phyloP scores from a whole-genome alignment of 1,140 invertebrate species.

The Bombus superbus region DNA sequence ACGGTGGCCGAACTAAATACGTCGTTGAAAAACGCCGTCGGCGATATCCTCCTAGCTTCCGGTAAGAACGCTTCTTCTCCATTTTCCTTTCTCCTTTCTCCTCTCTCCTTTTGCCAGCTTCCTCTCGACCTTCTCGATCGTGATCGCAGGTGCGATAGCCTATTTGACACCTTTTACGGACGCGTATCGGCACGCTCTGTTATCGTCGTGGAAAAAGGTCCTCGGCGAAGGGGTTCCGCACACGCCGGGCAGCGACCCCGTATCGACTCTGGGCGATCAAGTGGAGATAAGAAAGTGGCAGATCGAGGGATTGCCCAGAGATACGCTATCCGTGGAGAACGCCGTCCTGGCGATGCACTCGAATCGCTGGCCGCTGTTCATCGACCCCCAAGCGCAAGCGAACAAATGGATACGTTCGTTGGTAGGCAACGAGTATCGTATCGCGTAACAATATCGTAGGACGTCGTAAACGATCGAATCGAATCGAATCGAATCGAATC shows the following conservation, averaged over 20 bases:
- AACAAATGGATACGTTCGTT: conserved; percentile 89
- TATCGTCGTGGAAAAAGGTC: conserved; percentile 71
- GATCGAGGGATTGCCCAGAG: conserved; percentile 87
- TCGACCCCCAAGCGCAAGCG: conserved; percentile 89
- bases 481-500: no score
- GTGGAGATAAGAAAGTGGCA: conserved; percentile 87
- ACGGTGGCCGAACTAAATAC: conserved; percentile 86
- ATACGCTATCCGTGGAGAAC: conserved; percentile 88
- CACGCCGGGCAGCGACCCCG: conserved; percentile 84
- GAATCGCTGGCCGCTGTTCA: conserved; percentile 86
- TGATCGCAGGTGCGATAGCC: conserved; percentile 85
- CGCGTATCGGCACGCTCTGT: conserved; percentile 79
- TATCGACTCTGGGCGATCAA: conserved; percentile 85
- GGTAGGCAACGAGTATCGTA: conserved; percentile 74
- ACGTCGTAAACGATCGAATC: neutral
- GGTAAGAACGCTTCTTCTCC: conserved; percentile 64
- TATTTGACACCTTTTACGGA: conserved; percentile 88
- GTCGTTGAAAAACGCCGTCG: conserved; percentile 86
- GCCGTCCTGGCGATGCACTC: conserved; percentile 86
- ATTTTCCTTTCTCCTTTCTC: no score
- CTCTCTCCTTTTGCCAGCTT: no score
- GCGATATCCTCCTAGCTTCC: conserved; percentile 84
- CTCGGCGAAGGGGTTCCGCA: conserved; percentile 81
- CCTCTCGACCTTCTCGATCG: no score
- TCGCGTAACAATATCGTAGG: no score